phyloP scores from a whole-genome alignment of 64 coral and sea anemone species.

The Anthopleura sola region DNA sequence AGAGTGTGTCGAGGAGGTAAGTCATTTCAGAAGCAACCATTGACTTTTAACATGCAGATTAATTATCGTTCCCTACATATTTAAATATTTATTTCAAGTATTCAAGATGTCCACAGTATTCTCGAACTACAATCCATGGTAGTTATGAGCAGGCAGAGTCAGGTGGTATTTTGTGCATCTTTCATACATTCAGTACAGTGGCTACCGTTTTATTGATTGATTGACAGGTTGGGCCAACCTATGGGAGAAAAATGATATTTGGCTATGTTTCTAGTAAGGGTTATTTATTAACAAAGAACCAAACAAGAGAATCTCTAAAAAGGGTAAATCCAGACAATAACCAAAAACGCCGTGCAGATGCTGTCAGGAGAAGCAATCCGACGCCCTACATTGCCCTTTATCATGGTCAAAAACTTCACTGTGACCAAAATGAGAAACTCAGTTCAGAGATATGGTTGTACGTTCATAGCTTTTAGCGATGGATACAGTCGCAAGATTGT shows the following conservation, averaged over 20 bases:
- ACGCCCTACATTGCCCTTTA: constrained; percentile 48
- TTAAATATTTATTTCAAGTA: too few relatives aligned
- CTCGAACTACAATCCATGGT: too few relatives aligned
- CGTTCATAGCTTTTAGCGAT: constrained; percentile 51
- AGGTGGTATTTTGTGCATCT: not conserved
- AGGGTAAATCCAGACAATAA: constrained; percentile 54
- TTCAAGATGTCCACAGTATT: too few relatives aligned
- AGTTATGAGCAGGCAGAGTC: not conserved
- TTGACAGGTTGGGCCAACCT: constrained; percentile 54
- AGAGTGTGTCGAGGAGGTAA: constrained; percentile 40
- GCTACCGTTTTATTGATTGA: not conserved
- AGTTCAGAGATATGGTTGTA: constrained; percentile 54
- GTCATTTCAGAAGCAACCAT: too few relatives aligned
- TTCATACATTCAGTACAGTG: too few relatives aligned
- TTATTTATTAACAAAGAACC: constrained; percentile 20
- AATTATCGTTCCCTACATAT: not conserved
- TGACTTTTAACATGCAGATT: too few relatives aligned
- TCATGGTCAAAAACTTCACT: constrained; percentile 63
- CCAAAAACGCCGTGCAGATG: constrained; percentile 30
- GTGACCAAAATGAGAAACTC: constrained; percentile 75
- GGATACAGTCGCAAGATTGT: constrained; percentile 49
- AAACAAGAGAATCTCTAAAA: constrained; percentile 32
- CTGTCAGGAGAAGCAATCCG: constrained; percentile 51
- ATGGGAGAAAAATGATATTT: constrained; percentile 62
- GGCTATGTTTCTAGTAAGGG: constrained; percentile 50